These are phyloP conservation scores for Branchinecta lindahli DNA, from an alignment of 1,140 invertebrate species.

Conservation along the genomic window DNA sequence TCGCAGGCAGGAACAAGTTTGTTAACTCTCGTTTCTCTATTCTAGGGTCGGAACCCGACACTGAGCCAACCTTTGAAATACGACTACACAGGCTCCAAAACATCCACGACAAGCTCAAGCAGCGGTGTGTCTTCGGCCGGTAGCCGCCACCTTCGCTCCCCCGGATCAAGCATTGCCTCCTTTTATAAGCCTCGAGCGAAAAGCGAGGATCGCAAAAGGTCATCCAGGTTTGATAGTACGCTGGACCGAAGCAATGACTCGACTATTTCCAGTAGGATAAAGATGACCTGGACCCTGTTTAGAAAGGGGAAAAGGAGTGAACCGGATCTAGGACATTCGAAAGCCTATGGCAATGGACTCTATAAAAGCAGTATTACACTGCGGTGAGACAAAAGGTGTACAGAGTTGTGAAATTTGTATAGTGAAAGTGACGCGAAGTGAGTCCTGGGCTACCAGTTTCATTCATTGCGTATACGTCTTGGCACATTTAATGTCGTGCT, in stretches of 20 bases:
- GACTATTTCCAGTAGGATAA: neutral
- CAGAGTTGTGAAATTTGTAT: too few species aligned
- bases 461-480: too few species aligned
- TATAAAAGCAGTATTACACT: conserved; percentile 7
- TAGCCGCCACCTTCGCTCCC: conserved; percentile 16
- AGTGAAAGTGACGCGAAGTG: too few species aligned
- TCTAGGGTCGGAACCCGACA: neutral
- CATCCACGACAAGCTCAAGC: conserved; percentile 35
- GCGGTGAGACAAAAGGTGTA: neutral
- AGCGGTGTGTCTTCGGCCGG: conserved; percentile 44
- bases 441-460: too few species aligned
- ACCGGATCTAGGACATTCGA: neutral
- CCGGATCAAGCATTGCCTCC: neutral
- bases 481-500: too few species aligned
- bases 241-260: neutral
- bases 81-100: conserved; percentile 14
- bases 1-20: too few species aligned
- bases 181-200: neutral
- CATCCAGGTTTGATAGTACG: neutral
- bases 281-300: conserved; percentile 5
- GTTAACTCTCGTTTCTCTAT: neutral
- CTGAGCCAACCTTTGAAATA: neutral
- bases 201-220: neutral
- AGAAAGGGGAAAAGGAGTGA: conserved; percentile 3
- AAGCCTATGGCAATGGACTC: neutral